Conservation (phyloP, 92 coral and sea anemone genomes). For the Paramuricea clavata region DNA sequence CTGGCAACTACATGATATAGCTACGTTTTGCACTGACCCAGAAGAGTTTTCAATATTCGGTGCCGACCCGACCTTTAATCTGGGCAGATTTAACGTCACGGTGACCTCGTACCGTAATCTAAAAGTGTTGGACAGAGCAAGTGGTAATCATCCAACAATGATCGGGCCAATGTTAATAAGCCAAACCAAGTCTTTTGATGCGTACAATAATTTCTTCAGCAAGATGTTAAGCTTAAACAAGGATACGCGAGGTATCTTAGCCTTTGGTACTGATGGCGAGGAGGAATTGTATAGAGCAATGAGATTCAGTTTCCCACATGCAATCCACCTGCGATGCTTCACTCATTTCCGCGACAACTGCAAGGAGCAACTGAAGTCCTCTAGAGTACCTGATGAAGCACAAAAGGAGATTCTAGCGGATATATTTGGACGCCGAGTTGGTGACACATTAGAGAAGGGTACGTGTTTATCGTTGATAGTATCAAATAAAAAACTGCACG, state of each 20-base stretch:
- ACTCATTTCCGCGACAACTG: slow-evolving; percentile 70
- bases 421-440: slow-evolving; percentile 28
- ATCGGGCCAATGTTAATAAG: slow-evolving; percentile 48
- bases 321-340: slow-evolving; percentile 69
- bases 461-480: no score
- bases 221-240: slow-evolving; percentile 58
- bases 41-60: slow-evolving; percentile 45
- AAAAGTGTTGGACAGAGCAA: slow-evolving; percentile 39
- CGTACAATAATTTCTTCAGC: slow-evolving; percentile 40
- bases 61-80: slow-evolving; percentile 54
- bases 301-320: slow-evolving; percentile 62
- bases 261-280: slow-evolving; percentile 76
- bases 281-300: slow-evolving; percentile 63
- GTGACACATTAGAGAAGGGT: no score
- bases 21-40: slow-evolving; percentile 47
- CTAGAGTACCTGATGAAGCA: slow-evolving; percentile 36
- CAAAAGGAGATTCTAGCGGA: slow-evolving; percentile 49
- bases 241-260: slow-evolving; percentile 54
- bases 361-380: slow-evolving; percentile 54
- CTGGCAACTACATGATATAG: slow-evolving; percentile 53
- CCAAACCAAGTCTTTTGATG: slow-evolving; percentile 47
- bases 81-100: slow-evolving; percentile 52
- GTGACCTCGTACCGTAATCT: slow-evolving; percentile 58
- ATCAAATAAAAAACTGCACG: no score
- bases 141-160: slow-evolving; percentile 49